These are phyloP conservation scores for Numenius phaeopus DNA, from an alignment of 2,797 vertebrate species.

Conservation along the genomic window DNA sequence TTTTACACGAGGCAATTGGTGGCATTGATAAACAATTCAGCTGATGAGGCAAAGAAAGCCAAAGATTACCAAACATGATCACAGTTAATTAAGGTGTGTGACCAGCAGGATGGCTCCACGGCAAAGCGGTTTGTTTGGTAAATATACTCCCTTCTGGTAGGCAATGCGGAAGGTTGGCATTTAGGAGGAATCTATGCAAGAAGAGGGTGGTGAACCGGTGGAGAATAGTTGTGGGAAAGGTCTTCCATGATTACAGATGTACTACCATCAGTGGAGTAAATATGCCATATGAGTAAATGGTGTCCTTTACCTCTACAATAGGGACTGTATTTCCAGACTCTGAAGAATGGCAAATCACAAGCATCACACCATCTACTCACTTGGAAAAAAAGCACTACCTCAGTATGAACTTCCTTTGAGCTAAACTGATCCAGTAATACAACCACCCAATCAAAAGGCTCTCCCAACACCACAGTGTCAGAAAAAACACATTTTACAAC, in stretches of 20 bases:
- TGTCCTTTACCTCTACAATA: neutral
- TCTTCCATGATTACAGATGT: neutral
- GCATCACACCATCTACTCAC: neutral
- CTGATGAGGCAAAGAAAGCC: neutral
- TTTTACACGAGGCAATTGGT: neutral
- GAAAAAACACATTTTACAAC: neutral
- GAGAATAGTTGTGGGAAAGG: neutral
- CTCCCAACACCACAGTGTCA: neutral
- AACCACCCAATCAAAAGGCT: neutral
- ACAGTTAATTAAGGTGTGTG: neutral
- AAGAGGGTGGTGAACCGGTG: neutral
- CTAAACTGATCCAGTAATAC: neutral
- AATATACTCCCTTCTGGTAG: neutral
- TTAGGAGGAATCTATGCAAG: neutral
- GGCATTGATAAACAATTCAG: neutral
- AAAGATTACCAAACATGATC: neutral
- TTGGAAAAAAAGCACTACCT: neutral
- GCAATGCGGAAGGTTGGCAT: neutral
- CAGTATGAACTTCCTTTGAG: neutral
- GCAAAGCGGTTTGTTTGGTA: neutral
- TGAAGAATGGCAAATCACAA: neutral
- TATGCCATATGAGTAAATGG: neutral
- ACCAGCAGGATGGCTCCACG: accelerated
- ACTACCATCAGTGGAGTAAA: neutral
- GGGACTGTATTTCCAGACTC: neutral